Evolutionary conservation across 1,140 invertebrate species (phyloP).

Genomic region (Diabrotica virgifera): DNA sequence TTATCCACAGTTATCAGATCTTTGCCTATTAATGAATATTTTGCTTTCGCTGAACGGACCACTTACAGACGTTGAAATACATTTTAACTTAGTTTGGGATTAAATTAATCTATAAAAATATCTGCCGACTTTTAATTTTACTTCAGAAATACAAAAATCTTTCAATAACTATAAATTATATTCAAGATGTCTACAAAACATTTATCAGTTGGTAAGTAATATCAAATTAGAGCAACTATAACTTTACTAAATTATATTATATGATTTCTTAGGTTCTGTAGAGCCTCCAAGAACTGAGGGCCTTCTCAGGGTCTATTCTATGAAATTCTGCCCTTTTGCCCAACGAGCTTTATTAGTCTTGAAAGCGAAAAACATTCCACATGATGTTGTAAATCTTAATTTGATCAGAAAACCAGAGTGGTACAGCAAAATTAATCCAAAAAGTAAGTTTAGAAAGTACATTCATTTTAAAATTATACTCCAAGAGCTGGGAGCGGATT

Average conservation of each 20-base stretch:
- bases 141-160: not conserved
- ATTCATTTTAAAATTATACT: no score
- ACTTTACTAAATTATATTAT: not conserved
- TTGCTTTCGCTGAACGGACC: no score
- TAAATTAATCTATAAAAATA: no score
- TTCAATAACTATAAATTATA: not conserved
- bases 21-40: no score
- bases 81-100: no score
- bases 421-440: constrained; percentile 62
- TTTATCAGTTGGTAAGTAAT: constrained; percentile 19
- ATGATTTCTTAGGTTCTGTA: constrained; percentile 55
- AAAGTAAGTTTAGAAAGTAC: constrained; percentile 37
- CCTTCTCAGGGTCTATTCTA: constrained; percentile 78
- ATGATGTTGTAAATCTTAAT: constrained; percentile 82
- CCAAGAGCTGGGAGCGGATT: no score
- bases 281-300: constrained; percentile 62
- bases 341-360: constrained; percentile 79
- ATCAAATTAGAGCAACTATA: not conserved
- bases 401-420: constrained; percentile 83
- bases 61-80: no score
- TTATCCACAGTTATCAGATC: no score
- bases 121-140: no score
- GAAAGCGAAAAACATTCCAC: constrained; percentile 78
- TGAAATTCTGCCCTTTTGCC: constrained; percentile 88
- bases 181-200: constrained; percentile 21